A percentile compares a stretch with the other conserved stretches of the same genome.
phyloP scores from a whole-genome alignment of 2,888 invertebrate genomes.

The Zhengitettix transpicula region DNA sequence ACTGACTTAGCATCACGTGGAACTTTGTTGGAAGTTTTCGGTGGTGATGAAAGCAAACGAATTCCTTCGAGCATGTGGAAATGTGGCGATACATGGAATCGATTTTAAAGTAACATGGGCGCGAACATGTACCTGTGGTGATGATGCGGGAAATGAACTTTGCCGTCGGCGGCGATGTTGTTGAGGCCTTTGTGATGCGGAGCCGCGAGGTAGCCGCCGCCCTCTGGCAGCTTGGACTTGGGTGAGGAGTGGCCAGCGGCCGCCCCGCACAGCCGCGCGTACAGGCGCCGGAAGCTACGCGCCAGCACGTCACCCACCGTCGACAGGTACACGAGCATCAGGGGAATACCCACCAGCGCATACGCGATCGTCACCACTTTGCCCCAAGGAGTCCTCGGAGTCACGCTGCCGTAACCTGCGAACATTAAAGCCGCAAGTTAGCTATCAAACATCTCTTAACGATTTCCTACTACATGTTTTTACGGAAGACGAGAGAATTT shows the following conservation, averaged over 20 bases:
- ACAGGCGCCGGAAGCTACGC: conserved; percentile 54
- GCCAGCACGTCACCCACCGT: conserved; percentile 75
- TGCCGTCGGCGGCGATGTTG: background rate
- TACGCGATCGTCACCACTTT: conserved; percentile 68
- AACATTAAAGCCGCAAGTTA: background rate
- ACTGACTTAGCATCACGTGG: too few species aligned
- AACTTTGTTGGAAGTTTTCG: too few species aligned
- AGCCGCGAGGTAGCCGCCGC: conserved; percentile 20
- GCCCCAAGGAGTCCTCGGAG: conserved; percentile 64
- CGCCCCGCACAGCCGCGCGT: conserved; percentile 35
- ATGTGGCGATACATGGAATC: too few species aligned
- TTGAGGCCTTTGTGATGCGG: conserved; percentile 8
- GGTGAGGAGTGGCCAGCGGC: conserved; percentile 9
- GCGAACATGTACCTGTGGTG: background rate
- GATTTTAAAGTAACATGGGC: too few species aligned
- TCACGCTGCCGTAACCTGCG: conserved; percentile 69
- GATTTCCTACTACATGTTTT: too few species aligned
- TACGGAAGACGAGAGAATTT: too few species aligned
- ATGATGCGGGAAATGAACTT: background rate
- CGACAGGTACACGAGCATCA: conserved; percentile 74
- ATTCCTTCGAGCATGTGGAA: too few species aligned
- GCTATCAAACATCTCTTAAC: too few species aligned
- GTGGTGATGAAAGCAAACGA: too few species aligned
- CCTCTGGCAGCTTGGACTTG: conserved; percentile 17
- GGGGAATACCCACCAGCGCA: conserved; percentile 71